Evolutionary conservation across 2,113 vertebrate genomes (phyloP), one percentile per base, ranked within the genome.

Genomic region (Malurus cyaneus): DNA sequence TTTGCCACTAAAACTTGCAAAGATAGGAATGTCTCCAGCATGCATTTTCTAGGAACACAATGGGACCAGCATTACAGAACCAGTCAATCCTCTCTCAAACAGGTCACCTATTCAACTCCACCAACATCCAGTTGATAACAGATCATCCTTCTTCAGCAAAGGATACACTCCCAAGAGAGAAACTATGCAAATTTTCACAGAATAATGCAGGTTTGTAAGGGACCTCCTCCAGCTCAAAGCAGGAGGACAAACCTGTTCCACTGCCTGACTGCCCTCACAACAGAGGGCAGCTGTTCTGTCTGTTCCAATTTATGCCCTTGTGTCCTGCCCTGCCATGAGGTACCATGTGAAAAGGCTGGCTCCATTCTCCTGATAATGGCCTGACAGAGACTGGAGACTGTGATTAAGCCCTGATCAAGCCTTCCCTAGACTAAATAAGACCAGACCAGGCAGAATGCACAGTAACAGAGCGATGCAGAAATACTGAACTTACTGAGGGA

Each of bases 261-360:
- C 28, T 0, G 1, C 56, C n/a, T 29, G 56, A 32, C 25, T 4
- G 0, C 14, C 18, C 49, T 29, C 57, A 16, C 0, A 5, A 5
- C 36, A 59, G 47, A 52, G 36, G 17, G 52, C 65, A 57, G n/a
- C 72, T 62, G 67, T 26, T 19, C 39, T 24, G 29, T 15, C 50
- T 64, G 32, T 25, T 47, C 36, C 79, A 52, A 0, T 4, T 31
- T 3, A 3, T 1, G 6, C 3, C 32, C 25, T 23, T 4, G 34
- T 24, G 42, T 52, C 28, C 67, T 17, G 28, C 41, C 18, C 18
- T 88, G 44, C 52, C 71, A 32, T 2, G 12, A 39, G 9, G 14
- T 0, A 21, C 4, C 16, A 52, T 31, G 34, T 26, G 32, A 20
- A 70, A 61, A 80, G 50, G 56, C 52, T 31, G 29, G n/a, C 41